Percentiles rank a stretch among this genome's conserved stretches.
These are phyloP conservation scores for Pituophis catenifer DNA, from an alignment of 2,113 vertebrate species.

Conservation along the genomic window DNA sequence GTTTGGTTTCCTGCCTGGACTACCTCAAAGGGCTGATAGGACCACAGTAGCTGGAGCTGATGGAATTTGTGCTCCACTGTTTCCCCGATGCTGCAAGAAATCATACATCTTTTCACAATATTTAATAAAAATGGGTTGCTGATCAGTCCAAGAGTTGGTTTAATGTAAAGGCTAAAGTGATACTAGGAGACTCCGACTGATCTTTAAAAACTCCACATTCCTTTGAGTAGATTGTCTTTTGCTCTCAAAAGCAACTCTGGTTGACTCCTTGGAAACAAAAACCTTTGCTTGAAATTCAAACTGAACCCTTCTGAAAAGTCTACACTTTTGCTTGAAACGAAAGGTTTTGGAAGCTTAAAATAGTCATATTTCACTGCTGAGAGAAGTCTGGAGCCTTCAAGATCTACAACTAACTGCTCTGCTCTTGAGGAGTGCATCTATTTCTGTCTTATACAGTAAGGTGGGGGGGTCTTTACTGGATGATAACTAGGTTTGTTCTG, in stretches of 20 bases:
- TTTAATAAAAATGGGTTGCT: background rate
- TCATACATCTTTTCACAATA: background rate
- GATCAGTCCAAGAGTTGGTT: background rate
- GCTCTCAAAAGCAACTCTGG: background rate
- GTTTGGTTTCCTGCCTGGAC: too few relatives aligned
- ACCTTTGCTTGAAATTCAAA: background rate
- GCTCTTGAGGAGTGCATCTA: background rate
- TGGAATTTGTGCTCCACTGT: background rate
- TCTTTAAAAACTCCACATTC: background rate
- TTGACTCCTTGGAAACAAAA: background rate
- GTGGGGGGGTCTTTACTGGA: background rate
- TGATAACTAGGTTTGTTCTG: background rate
- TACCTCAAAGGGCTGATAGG: background rate
- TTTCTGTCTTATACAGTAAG: background rate
- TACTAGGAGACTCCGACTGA: background rate
- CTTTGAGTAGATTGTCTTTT: background rate
- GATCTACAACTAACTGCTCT: background rate
- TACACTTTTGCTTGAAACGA: background rate
- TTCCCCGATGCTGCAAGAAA: background rate
- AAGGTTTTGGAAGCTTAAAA: background rate
- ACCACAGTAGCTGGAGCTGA: background rate
- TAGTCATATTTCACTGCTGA: background rate
- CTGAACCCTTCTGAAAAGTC: background rate
- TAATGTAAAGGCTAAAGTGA: background rate
- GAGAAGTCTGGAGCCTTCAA: background rate